Evolutionary conservation across 2,797 vertebrate species (phyloP).

Genomic region (Halcyon leucocephala): DNA sequence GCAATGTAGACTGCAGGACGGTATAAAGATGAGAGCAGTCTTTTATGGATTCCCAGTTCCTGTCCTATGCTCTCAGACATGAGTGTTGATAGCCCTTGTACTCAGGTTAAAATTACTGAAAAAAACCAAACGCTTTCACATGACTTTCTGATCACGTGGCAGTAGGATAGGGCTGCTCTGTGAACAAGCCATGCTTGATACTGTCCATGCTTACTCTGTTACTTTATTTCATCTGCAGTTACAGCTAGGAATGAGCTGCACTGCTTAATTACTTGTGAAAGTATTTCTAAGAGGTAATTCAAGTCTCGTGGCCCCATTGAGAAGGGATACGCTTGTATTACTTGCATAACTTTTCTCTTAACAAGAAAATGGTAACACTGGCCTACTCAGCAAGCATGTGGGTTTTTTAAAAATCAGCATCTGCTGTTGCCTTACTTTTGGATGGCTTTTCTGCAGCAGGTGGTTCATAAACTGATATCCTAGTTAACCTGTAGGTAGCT

Average conservation of each 20-base stretch:
- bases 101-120: neutral
- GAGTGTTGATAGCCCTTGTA: neutral
- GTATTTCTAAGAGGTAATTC: neutral
- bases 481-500: conserved; percentile 16
- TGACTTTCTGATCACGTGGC: neutral
- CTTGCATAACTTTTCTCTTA: neutral
- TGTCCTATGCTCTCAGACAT: neutral
- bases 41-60: neutral
- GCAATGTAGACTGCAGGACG: neutral
- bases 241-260: neutral
- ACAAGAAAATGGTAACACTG: neutral
- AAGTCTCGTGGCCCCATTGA: neutral
- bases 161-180: neutral
- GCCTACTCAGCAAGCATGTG: neutral
- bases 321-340: neutral
- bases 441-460: neutral
- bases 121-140: neutral
- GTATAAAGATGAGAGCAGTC: neutral
- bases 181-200: neutral
- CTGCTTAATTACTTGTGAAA: neutral
- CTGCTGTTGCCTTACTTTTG: neutral
- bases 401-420: neutral
- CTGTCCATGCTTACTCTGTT: neutral
- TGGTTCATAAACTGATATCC: neutral
- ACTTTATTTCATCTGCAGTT: neutral